Evolutionary conservation across 2,113 vertebrate species (phyloP).

Genomic region (Mungos mungo): DNA sequence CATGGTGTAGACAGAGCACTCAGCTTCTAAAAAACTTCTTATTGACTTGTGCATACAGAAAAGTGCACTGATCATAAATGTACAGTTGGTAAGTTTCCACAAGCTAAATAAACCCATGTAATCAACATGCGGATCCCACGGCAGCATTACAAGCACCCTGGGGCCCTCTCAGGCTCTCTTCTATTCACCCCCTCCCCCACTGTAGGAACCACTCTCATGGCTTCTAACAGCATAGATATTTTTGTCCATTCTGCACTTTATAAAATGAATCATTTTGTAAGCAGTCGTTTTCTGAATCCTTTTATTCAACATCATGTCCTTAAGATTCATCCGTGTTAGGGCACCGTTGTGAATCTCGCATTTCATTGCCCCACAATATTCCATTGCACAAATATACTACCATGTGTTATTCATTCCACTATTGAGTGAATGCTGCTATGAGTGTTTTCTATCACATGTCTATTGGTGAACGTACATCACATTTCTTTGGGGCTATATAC

Average conservation of each 20-base stretch:
- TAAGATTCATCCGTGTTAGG: not conserved
- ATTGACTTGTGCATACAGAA: not conserved
- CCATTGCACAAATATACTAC: not conserved
- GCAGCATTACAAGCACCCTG: not conserved
- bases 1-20: not conserved
- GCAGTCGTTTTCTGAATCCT: not conserved
- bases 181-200: not conserved
- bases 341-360: too few species aligned
- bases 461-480: not conserved
- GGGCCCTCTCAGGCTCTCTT: not conserved
- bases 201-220: not conserved
- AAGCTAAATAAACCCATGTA: not conserved
- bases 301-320: not conserved
- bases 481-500: not conserved
- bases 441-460: not conserved
- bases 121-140: too few species aligned
- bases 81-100: not conserved
- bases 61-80: not conserved
- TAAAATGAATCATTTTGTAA: not conserved
- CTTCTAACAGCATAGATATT: not conserved
- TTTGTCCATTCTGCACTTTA: not conserved
- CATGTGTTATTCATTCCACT: not conserved
- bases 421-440: not conserved
- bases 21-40: not conserved
- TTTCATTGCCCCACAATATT: not conserved